A percentile compares a stretch with the other conserved stretches of the same genome.
phyloP scores from a whole-genome alignment of 2,113 vertebrate species.

The Grantiella picta region DNA sequence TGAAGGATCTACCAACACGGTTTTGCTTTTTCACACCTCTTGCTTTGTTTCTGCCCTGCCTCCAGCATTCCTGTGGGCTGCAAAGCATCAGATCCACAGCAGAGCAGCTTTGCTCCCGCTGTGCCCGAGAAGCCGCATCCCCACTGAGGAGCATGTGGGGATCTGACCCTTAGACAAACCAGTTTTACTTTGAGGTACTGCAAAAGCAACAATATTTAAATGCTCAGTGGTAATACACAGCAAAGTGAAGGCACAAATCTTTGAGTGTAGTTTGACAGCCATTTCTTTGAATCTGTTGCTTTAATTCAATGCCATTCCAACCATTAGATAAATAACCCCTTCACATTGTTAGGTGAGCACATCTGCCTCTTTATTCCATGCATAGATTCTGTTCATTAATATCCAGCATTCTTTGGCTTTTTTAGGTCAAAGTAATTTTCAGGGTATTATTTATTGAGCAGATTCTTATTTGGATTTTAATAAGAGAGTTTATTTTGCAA shows the following conservation, averaged over 20 bases:
- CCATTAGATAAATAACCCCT: neutral
- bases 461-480: neutral
- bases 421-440: neutral
- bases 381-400: neutral
- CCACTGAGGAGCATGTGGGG: accelerated
- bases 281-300: neutral
- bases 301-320: neutral
- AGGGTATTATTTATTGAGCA: neutral
- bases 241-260: neutral
- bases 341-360: neutral
- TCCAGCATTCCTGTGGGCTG: neutral
- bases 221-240: neutral
- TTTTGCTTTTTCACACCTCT: neutral
- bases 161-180: neutral
- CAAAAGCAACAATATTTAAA: neutral
- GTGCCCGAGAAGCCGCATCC: neutral
- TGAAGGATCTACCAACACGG: neutral
- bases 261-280: neutral
- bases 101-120: neutral
- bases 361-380: neutral
- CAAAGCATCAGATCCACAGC: neutral
- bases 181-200: neutral
- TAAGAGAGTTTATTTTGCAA: neutral
- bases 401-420: neutral
- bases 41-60: neutral